Conservation (phyloP, 1,140 invertebrate species). For the honey bee (Apis mellifera) region Amel_HAv3.1 CM009934.2:11663001-11663500, state of each 20-base stretch:
- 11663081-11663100: conserved; percentile 30
- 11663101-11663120: background rate
- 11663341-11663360: conserved; percentile 63
- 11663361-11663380: conserved; percentile 42
- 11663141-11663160: conserved; percentile 22
- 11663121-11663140: background rate
- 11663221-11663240: background rate
- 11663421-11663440: background rate
- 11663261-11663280: background rate
- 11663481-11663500: background rate
- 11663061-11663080: background rate
- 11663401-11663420: background rate
- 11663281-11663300: background rate
- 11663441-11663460: background rate
- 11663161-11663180: background rate
- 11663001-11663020: conserved; percentile 8
- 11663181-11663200: background rate
- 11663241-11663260: background rate
- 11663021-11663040: background rate
- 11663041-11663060: background rate
- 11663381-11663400: background rate
- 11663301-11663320: conserved; percentile 39
- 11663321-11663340: conserved; percentile 20
- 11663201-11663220: background rate
- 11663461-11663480: background rate